Evolutionary conservation across 2,888 invertebrate genomes (phyloP), one percentile per base, ranked within the genome.

Genomic region (Barypeithes pellucidus): DNA sequence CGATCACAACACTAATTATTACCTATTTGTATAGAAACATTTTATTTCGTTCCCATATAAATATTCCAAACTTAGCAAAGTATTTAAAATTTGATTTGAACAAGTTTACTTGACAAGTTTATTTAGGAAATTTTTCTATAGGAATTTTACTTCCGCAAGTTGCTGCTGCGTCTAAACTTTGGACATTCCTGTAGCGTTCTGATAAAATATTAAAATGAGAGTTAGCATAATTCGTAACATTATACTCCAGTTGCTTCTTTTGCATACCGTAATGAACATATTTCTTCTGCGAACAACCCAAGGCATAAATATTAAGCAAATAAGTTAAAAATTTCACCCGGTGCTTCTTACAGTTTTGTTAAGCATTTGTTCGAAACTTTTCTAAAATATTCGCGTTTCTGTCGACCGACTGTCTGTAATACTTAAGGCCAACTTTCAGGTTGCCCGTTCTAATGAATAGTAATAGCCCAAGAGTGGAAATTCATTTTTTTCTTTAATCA

Each of bases 251-350:
- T 75, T 75, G 67, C 72, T 75, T 73, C 75, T 73, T 75, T 75
- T 73, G 75, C 75, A 75, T 73, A 71, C 72, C 73, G 59, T 76
- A 76, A 76, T 67, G 73, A 76, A 73, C 76, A 75, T 75, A 75
- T 76, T 76, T 76, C 72, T 76, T 76, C 71, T 52, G 67, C 71
- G 73, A 76, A 76, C 73, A 69, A 71, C 76, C 72, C 76, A 73
- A 60, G 65, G 71, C 71, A 73, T 76, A 76, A 76, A 76, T 76
- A 76, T 72, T 76, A 76, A 73, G 73, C 67, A 76, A 73, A 76
- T 76, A 76, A 76, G 73, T 76, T 76, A 76, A 76, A 73, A 76
- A 76, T 76, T 73, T 76, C 71, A 71, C 57, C 73, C 71, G 62
- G 72, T 70, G 68, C 61, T 73, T 71, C 67, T 50, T 73, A 66